Evolutionary conservation across 2,113 vertebrate genomes (phyloP).

Genomic region (Puntigrus tetrazona): DNA sequence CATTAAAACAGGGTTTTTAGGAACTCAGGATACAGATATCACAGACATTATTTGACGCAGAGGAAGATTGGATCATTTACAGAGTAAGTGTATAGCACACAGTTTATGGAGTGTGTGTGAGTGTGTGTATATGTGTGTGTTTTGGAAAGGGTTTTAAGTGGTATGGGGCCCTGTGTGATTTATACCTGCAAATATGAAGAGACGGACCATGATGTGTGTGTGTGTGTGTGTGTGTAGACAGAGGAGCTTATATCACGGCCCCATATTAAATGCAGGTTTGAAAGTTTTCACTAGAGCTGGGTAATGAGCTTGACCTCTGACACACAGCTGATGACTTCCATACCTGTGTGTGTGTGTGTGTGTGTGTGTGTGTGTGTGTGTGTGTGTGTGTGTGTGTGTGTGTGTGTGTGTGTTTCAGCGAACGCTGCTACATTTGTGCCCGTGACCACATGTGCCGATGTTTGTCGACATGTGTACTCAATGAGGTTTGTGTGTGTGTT

Average conservation of each 20-base stretch:
- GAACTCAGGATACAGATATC: not conserved
- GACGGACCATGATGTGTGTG: constrained; percentile 41
- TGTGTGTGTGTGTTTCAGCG: constrained; percentile 85
- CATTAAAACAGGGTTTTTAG: not conserved
- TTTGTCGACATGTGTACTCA: constrained; percentile 83
- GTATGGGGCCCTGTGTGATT: constrained; percentile 38
- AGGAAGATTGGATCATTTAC: not conserved
- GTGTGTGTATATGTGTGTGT: constrained; percentile 30
- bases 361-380: constrained; percentile 86
- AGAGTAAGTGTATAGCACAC: not conserved
- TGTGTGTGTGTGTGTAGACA: constrained; percentile 60
- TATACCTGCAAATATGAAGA: constrained; percentile 53
- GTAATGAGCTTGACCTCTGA: constrained; percentile 99
- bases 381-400: constrained; percentile 85
- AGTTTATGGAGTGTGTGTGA: constrained; percentile 6
- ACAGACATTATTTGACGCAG: not conserved
- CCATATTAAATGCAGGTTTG: constrained; percentile 88
- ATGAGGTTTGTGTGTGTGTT: constrained; percentile 85
- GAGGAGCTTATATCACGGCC: constrained; percentile 73
- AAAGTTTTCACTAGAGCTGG: constrained; percentile 97
- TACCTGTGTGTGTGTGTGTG: constrained; percentile 88
- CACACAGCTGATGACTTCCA: constrained; percentile 95
- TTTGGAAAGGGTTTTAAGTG: constrained; percentile 34
- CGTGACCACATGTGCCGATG: constrained; percentile 84
- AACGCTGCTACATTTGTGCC: constrained; percentile 61